Conservation (phyloP, 2,888 invertebrate species). For the Lumbricus terrestris region DNA sequence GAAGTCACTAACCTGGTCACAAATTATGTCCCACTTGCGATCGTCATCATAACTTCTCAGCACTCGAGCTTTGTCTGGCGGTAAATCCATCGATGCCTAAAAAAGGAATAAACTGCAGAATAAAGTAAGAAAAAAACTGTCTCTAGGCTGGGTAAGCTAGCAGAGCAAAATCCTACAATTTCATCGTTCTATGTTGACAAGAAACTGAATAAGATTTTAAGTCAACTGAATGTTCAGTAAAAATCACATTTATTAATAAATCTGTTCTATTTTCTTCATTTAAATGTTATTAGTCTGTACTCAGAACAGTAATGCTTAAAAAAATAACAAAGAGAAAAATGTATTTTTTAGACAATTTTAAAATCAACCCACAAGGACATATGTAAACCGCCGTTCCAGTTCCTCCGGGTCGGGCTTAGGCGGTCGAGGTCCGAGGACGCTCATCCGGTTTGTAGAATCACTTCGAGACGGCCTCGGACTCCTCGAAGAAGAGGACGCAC, state of each 20-base stretch:
- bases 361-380: constrained; percentile 25
- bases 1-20: constrained; percentile 77
- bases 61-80: constrained; percentile 96
- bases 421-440: not conserved
- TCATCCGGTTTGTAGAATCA: not conserved
- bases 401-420: constrained; percentile 29
- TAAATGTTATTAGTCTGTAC: too few species aligned
- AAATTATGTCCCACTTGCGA: constrained; percentile 99
- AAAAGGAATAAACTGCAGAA: constrained; percentile 46
- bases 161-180: not conserved
- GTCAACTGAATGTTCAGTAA: too few species aligned
- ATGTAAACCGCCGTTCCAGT: constrained; percentile 26
- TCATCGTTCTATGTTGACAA: not conserved
- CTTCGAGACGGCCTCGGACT: not conserved
- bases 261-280: too few species aligned
- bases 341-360: not conserved
- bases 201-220: not conserved
- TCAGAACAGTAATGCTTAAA: not conserved
- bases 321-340: not conserved
- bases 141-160: not conserved
- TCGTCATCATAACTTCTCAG: constrained; percentile 79
- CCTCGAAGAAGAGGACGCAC: not conserved
- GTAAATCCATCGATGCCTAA: constrained; percentile 97
- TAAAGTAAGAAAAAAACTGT: too few species aligned
- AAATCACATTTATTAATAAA: too few species aligned